A percentile compares a stretch with the other conserved stretches of the same genome.
Conservation (phyloP, 2,797 vertebrate genomes). For the Mareca penelope region DNA sequence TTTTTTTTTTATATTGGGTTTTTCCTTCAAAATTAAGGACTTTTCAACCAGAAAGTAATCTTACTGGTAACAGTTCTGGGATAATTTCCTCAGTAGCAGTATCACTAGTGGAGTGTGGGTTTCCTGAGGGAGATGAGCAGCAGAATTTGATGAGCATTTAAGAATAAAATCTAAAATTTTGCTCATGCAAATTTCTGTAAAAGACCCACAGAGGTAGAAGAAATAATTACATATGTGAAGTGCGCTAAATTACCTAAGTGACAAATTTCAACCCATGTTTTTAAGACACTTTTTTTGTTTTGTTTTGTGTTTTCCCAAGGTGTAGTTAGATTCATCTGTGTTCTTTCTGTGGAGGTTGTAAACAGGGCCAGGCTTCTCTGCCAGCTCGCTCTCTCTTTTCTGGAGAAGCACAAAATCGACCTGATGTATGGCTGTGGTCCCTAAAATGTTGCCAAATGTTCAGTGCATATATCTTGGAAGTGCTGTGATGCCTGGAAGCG, state of each 20-base stretch:
- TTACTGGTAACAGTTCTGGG: neutral
- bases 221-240: neutral
- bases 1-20: neutral
- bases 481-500: neutral
- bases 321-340: rapidly evolving
- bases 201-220: neutral
- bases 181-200: neutral
- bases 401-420: neutral
- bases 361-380: neutral
- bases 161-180: neutral
- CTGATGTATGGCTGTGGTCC: neutral
- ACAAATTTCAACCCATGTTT: neutral
- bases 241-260: neutral
- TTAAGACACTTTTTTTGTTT: neutral
- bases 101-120: neutral
- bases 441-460: neutral
- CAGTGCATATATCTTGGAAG: neutral
- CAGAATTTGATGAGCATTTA: neutral
- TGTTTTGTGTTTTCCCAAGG: neutral
- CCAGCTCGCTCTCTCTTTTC: neutral
- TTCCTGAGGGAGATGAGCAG: neutral
- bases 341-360: neutral
- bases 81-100: no score
- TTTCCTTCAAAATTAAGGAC: neutral
- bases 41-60: neutral